phyloP scores from a whole-genome alignment of 1,140 invertebrate genomes.

The Uloborus diversus region DNA sequence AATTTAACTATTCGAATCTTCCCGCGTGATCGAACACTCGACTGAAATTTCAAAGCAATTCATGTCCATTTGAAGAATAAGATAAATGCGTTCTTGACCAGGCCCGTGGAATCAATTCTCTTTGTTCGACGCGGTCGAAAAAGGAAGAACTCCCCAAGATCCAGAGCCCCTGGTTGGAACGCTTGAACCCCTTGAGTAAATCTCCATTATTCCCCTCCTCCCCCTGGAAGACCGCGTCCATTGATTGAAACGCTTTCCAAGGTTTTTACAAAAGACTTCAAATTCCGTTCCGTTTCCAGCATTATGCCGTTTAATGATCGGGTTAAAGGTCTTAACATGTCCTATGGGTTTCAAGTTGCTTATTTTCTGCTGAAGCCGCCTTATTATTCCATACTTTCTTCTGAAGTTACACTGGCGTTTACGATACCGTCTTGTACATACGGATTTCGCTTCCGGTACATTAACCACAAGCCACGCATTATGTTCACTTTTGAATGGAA shows the following conservation, averaged over 20 bases:
- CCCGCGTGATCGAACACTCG: slow-evolving; percentile 16
- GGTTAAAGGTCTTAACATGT: not conserved
- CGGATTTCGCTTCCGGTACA: no score
- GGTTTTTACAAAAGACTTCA: not conserved
- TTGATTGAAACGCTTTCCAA: slow-evolving; percentile 29
- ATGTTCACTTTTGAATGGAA: no score
- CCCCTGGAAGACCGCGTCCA: not conserved
- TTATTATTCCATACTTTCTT: no score
- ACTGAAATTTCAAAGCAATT: slow-evolving; percentile 1
- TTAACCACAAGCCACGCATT: no score
- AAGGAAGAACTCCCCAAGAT: not conserved
- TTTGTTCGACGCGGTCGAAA: not conserved
- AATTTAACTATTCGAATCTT: slow-evolving; percentile 10
- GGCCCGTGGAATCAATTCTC: not conserved
- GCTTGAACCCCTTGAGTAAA: not conserved
- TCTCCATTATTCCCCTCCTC: not conserved
- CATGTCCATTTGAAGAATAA: slow-evolving; percentile 4
- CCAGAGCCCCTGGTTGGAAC: not conserved
- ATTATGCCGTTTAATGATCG: slow-evolving; percentile 6
- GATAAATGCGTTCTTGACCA: slow-evolving; percentile 18
- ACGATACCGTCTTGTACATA: no score
- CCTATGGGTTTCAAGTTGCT: not conserved
- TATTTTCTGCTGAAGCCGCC: not conserved
- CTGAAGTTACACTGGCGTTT: no score
- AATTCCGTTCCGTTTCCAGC: not conserved